Evolutionary conservation across 2,113 vertebrate species (phyloP), one percentile per base, ranked within the genome.

Genomic region (Rana temporaria): DNA sequence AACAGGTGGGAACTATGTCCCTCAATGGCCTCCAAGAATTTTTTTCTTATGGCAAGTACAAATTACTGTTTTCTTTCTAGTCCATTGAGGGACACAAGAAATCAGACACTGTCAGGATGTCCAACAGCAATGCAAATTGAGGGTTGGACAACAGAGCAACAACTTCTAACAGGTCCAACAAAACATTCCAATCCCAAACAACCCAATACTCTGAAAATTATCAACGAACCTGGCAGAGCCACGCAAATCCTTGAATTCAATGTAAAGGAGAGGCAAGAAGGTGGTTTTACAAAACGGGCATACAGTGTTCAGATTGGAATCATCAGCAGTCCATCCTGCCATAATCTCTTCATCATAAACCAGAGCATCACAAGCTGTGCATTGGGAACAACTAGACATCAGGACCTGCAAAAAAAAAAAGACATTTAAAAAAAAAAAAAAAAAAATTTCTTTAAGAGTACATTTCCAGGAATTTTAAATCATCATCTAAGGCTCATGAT

Each of bases 281-380:
- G 92, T 92, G n/a, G 82, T 94, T 90, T 92, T 92, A 89, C 98
- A 99, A 90, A 98, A 99, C 22, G 97, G 97, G 86, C 98, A 99
- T 15, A 92, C 96, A 79, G 97, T 96, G 84, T 99, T 99, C 75
- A 99, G 92, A 87, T 99, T 99, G 77, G 98, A 99, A 87, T 99
- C 98, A 19, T 99, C 95, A 15, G 97, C 96, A 0, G 94, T 97
- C 98, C 97, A 99, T 22, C 98, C 98, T 65, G 96, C 96, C 98
- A 99, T 99, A 84, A 99, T 97, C 91, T 99, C 97, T 91, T 99
- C 98, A 76, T 99, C 98, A 75, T 99, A 99, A 85, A 99, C 97
- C 88, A 99, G 89, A 52, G 93, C 95, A 85, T 92, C 93, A 89
- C 98, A 99, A 2, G 89, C 91, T 87, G 88, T 95, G 84, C 98